Evolutionary conservation across 2,888 invertebrate species (phyloP), one percentile per base, ranked within the genome.

Genomic region (Chydorus sphaericus): DNA sequence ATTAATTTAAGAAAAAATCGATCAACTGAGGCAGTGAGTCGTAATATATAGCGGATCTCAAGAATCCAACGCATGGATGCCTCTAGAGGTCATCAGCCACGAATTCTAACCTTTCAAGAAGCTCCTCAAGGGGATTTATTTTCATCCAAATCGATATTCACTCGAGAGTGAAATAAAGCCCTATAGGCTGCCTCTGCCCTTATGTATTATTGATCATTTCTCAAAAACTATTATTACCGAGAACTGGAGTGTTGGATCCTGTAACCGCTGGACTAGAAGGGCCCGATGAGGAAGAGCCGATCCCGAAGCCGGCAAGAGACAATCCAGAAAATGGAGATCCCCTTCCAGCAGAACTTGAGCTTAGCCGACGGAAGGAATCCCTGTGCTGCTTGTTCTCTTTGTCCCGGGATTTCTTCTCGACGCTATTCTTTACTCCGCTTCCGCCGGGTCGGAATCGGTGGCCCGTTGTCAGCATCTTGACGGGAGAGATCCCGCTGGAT

Each of bases 341-440:
- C 14, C 44, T 23, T 4, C 36, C 31, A 16, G 30, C 52, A 1
- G 52, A 52, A 26, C 52, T 52, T 33, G 52, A 23, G 20, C 52
- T 52, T 18, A 57, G 18, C 50, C 56, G 23, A 38, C 48, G 26
- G 54, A 54, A 30, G 20, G 52, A 38, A 59, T 58, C 49, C 68
- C 65, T 37, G 68, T 70, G 68, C 52, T 70, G 68, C 57, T 70
- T 71, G 61, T 70, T 71, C 55, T 67, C 69, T 60, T 66, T 65
- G 58, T 64, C 64, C 56, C 55, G 38, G 33, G 58, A 31, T 16
- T 56, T 49, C 23, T 49, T 48, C 18, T 56, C 30, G 20, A 39
- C 14, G 26, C 44, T 20, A n/a, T 10, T 14, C 20, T 44, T 44
- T n/a, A n/a, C n/a, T n/a, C n/a, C n/a, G 16, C 16, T 39, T 23